These are phyloP conservation scores for Apantesis nais DNA, from an alignment of 2,888 invertebrate genomes.

Conservation along the genomic window DNA sequence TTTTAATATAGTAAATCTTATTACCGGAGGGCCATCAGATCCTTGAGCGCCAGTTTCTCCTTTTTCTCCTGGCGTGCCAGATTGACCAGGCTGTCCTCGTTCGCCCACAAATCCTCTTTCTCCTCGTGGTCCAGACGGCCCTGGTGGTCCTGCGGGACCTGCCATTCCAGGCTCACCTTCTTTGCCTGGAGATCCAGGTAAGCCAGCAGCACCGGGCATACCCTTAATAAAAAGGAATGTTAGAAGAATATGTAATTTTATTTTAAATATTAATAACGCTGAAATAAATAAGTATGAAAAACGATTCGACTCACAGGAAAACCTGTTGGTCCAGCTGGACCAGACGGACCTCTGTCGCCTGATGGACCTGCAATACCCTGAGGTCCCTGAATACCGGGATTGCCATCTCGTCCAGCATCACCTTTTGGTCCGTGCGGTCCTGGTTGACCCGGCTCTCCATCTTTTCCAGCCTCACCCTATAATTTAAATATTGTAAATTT, in stretches of 20 bases:
- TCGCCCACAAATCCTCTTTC: conserved; percentile 91
- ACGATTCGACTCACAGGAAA: conserved; percentile 87
- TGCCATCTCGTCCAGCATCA: conserved; percentile 92
- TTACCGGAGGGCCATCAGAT: conserved; percentile 88
- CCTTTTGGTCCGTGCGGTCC: conserved; percentile 92
- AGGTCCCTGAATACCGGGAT: conserved; percentile 90
- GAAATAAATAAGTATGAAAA: not conserved
- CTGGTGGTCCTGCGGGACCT: conserved; percentile 87
- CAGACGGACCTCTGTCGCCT: conserved; percentile 91
- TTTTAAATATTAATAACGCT: not conserved
- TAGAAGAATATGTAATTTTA: not conserved
- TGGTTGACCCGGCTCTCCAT: conserved; percentile 91
- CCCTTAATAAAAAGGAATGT: conserved; percentile 75
- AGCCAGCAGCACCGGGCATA: conserved; percentile 90
- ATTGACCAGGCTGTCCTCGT: conserved; percentile 88
- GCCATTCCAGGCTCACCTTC: conserved; percentile 91
- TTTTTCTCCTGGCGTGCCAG: conserved; percentile 88
- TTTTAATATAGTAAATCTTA: conserved; percentile 10
- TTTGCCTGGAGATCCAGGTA: conserved; percentile 91
- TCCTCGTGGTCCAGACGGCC: conserved; percentile 87
- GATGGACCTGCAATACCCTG: conserved; percentile 90
- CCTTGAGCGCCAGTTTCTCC: conserved; percentile 89
- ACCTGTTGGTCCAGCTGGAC: conserved; percentile 91
- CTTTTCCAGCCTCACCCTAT: conserved; percentile 92
- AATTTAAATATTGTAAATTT: conserved; percentile 6